Conservation (phyloP, 1,140 invertebrate species). For the Apis mellifera region Amel_HAv3.1 CM009943.2:8490001-8490500, state of each 20-base stretch:
- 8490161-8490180: neutral
- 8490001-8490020: no score
- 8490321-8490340: conserved; percentile 31
- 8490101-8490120: no score
- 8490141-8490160: neutral
- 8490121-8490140: no score
- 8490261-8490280: conserved; percentile 48
- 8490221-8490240: conserved; percentile 60
- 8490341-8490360: conserved; percentile 25
- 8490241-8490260: conserved; percentile 58
- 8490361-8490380: conserved; percentile 69
- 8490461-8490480: conserved; percentile 62
- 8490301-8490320: conserved; percentile 67
- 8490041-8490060: no score
- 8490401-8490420: conserved; percentile 66
- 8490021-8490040: no score
- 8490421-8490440: conserved; percentile 64
- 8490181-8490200: neutral
- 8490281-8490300: conserved; percentile 73
- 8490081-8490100: no score
- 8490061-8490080: no score
- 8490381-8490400: conserved; percentile 68
- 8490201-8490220: conserved; percentile 46
- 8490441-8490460: conserved; percentile 75
- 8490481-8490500: conserved; percentile 80